These are phyloP conservation scores for Dioctria rufipes DNA, from an alignment of 2,888 invertebrate species.

Conservation along the genomic window DNA sequence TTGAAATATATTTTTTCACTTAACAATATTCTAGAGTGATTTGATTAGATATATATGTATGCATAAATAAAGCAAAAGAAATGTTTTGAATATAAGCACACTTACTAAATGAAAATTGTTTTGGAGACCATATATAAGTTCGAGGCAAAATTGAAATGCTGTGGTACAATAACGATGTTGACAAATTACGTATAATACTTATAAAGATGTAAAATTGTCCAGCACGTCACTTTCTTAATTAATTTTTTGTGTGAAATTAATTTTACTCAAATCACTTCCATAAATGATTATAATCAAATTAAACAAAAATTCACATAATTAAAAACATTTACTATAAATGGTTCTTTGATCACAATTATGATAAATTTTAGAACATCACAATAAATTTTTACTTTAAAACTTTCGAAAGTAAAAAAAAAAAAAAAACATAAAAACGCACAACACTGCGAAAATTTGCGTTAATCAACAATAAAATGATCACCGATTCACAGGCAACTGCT, in stretches of 20 bases:
- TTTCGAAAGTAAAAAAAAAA: not conserved
- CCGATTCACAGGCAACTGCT: slow-evolving; percentile 25
- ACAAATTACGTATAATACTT: not conserved
- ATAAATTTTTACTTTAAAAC: slow-evolving; percentile 22
- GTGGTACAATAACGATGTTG: not conserved
- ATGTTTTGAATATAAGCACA: too few relatives aligned
- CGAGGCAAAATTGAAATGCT: too few relatives aligned
- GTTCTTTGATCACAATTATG: not conserved
- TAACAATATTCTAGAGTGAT: too few relatives aligned
- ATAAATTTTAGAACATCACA: slow-evolving; percentile 13
- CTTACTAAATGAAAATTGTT: too few relatives aligned
- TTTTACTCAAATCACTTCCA: slow-evolving; percentile 16
- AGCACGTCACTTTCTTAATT: slow-evolving; percentile 27
- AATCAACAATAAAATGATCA: slow-evolving; percentile 21
- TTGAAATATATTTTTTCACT: too few relatives aligned
- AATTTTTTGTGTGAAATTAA: slow-evolving; percentile 8
- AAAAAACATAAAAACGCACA: not conserved
- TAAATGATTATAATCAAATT: slow-evolving; percentile 19
- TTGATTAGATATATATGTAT: too few relatives aligned
- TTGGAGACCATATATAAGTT: too few relatives aligned
- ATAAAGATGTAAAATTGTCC: not conserved
- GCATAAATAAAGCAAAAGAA: too few relatives aligned
- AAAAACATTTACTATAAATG: too few relatives aligned
- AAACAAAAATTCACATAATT: not conserved
- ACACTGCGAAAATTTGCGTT: slow-evolving; percentile 27